phyloP scores from a whole-genome alignment of 2,113 vertebrate species.

The Anguilla rostrata region DNA sequence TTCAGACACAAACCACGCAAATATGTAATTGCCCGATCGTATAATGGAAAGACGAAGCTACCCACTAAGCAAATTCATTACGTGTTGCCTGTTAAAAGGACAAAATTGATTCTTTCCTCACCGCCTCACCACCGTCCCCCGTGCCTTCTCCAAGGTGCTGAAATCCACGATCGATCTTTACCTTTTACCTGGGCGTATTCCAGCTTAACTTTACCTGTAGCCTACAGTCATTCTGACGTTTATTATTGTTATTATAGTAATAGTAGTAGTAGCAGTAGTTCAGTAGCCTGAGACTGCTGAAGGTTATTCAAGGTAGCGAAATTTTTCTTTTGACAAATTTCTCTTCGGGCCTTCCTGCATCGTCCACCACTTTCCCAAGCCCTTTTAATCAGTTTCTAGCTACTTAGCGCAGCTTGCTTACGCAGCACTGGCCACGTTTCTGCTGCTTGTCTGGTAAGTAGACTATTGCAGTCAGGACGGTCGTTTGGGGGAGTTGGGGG shows the following conservation, averaged over 20 bases:
- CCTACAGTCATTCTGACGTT: too few relatives aligned
- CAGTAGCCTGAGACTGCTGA: too few relatives aligned
- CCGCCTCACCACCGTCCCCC: too few relatives aligned
- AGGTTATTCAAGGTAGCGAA: too few relatives aligned
- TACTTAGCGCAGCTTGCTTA: background rate
- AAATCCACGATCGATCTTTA: background rate
- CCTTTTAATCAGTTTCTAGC: background rate
- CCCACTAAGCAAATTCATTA: too few relatives aligned
- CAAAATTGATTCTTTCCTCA: too few relatives aligned
- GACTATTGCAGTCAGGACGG: background rate
- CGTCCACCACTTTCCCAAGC: background rate
- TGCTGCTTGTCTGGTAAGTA: background rate
- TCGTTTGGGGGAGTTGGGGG: background rate
- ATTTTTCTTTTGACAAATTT: too few relatives aligned
- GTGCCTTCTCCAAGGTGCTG: background rate
- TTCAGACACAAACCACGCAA: background rate
- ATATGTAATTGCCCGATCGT: background rate
- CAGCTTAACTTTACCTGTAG: too few relatives aligned
- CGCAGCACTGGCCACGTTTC: background rate
- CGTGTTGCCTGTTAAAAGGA: too few relatives aligned
- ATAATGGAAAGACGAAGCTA: background rate
- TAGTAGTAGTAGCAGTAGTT: too few relatives aligned
- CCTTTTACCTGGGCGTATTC: background rate
- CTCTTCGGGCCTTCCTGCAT: background rate
- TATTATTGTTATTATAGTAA: too few relatives aligned